A percentile compares a stretch with the other conserved stretches of the same genome.
Conservation (phyloP, 2,113 vertebrate genomes). For the Colaptes auratus region DNA sequence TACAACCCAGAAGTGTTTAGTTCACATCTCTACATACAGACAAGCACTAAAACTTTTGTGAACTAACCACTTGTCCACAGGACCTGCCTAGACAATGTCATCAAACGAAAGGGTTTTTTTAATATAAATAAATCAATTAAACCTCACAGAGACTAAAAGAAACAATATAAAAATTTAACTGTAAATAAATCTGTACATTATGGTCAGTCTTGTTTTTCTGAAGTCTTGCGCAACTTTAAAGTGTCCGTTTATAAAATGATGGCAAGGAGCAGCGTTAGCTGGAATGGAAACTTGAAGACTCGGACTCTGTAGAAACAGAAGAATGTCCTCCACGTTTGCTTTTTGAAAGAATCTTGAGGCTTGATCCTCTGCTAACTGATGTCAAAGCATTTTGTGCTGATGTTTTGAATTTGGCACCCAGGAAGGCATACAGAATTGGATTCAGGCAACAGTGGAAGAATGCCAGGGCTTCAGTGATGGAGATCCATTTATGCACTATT, state of each 20-base stretch:
- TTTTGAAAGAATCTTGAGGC: constrained; percentile 92
- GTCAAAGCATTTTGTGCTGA: constrained; percentile 89
- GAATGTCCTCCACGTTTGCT: constrained; percentile 90
- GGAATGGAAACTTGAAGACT: constrained; percentile 96
- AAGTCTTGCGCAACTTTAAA: constrained; percentile 53
- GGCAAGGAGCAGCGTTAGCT: constrained; percentile 82
- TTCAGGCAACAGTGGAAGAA: constrained; percentile 99
- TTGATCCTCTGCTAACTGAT: constrained; percentile 87
- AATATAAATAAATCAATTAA: constrained; percentile 83
- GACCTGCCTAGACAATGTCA: constrained; percentile 80
- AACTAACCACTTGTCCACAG: constrained; percentile 78
- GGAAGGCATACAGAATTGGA: constrained; percentile 96
- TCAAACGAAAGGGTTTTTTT: constrained; percentile 52
- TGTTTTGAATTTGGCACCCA: constrained; percentile 95
- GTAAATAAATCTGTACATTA: constrained; percentile 83
- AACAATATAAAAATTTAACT: constrained; percentile 74
- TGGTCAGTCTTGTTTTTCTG: constrained; percentile 79
- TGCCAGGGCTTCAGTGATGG: constrained; percentile 90
- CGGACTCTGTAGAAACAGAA: constrained; percentile 95
- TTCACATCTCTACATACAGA: constrained; percentile 65
- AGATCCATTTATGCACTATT: constrained; percentile 87
- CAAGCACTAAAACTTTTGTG: constrained; percentile 59
- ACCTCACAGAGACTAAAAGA: constrained; percentile 71
- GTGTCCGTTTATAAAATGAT: constrained; percentile 58
- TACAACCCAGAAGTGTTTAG: constrained; percentile 68